Base-by-base conservation (phyloP, 2,888 invertebrate species). In the Lycaena phlaeas region DNA sequence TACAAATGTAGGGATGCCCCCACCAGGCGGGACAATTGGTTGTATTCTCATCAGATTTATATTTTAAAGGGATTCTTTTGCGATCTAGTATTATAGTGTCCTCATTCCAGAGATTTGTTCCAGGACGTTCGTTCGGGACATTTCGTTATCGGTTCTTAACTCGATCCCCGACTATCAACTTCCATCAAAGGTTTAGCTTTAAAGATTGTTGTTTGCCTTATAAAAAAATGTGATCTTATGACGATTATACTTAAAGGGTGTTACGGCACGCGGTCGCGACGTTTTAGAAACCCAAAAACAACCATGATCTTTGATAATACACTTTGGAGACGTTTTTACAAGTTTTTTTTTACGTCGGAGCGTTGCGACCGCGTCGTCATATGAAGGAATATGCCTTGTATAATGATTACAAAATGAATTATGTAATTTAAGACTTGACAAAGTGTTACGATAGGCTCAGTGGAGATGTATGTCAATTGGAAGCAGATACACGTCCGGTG, bases 201-300 rank as follows among this genome's bases (percentile, higher is more conserved):
- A 82, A 82, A 69, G 56, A 81, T 81, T 82, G 81, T 84, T 81
- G 81, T 84, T 82, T 82, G 84, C 82, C 84, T 84, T 84, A 81
- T 72, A 72, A 70, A 71, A 71, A 74, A 84, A 79, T 82, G 82
- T 84, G 84, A 82, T 84, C 79, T 81, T 82, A 77, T 77, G 82
- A 82, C 70, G 75, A 71, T 71, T 81, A 72, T 78, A 79, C 72
- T 72, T 68, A 66, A 78, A 71, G 68, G 76, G 64, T 71, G 66
- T 68, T 61, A 61, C 61, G 48, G 53, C 63, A 57, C 59, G 71
- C 61, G 61, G 53, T 46, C 64, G 67, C 59, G 61, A 61, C 49
- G 47, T 15, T 22, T 41, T 39, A 36, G 38, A 30, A 14, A 22
- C 4, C 34, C 49, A 45, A 49, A 43, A 40, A 14, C 28, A 37